Base-by-base conservation (phyloP, 2,113 vertebrate species). In the Nothocercus nigrocapillus region DNA sequence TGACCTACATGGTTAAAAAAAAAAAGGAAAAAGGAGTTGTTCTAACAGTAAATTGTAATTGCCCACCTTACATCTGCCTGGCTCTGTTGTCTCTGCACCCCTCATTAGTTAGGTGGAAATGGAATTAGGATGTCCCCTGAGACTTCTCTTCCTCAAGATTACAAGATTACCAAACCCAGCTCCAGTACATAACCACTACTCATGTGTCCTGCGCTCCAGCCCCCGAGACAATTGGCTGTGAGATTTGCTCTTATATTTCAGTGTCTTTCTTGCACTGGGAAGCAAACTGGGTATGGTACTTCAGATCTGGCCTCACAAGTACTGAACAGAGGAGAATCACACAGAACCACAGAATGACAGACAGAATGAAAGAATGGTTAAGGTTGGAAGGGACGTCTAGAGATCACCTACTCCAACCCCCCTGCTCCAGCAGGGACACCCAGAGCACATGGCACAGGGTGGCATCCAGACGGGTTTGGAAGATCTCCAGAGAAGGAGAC, bases 221-320 rank as follows among this genome's bases (percentile, higher is more conserved):
- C 8, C 24, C 12, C 1, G 5, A 6, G 11, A 3, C 53, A 25
- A 18, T 27, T 53, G 2, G 1, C 45, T 17, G 25, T 24, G 25
- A 21, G 45, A 36, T 34, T 70, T 70, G 16, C n/a, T 34, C 9
- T 32, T 16, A 20, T 47, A 30, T 36, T n/a, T 68, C 15, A 47
- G 32, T 34, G 14, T 68, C 14, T 8, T 8, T 49, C 32, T 70
- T 36, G n/a, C 24, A 49, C 32, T 34, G 22, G 32, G 34, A 25
- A 49, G 24, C 27, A 53, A 70, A 72, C n/a, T 53, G 68, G 36
- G 51, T 28, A 12, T 16, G 51, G 25, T 49, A 38, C 34, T 38
- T 13, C n/a, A 28, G 68, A 20, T 27, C 25, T 12, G 34, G 34
- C 27, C 21, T 49, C 27, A 53, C 11, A 36, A 70, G 45, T 70